Conservation (phyloP, 2,797 vertebrate species). For the Astyanax mexicanus region DNA sequence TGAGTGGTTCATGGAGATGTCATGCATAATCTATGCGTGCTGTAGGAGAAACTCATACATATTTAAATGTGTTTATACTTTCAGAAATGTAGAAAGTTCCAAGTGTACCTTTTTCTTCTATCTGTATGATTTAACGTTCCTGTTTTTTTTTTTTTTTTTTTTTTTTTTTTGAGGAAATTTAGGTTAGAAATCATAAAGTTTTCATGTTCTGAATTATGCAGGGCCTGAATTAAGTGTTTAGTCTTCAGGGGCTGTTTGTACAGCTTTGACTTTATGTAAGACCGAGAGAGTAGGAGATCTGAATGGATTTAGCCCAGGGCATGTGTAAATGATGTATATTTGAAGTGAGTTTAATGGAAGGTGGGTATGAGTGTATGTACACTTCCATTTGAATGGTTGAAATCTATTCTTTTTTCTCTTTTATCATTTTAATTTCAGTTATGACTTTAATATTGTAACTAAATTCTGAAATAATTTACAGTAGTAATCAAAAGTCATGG, state of each 20-base stretch:
- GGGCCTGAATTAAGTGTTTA: not conserved
- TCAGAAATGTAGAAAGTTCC: not conserved
- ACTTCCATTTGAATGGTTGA: too few species aligned
- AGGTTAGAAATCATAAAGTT: not conserved
- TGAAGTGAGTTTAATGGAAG: not conserved
- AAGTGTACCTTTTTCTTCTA: not conserved
- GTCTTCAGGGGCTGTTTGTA: not conserved
- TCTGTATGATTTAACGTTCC: not conserved
- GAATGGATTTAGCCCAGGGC: constrained; percentile 1
- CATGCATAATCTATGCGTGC: not conserved
- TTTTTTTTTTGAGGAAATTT: not conserved
- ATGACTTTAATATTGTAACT: too few species aligned
- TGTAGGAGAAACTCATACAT: not conserved
- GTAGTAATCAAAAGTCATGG: too few species aligned
- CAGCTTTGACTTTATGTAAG: not conserved
- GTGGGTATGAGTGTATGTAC: too few species aligned
- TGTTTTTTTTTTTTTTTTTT: not conserved
- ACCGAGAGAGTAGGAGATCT: too few species aligned
- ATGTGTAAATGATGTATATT: not conserved
- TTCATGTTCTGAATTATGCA: constrained; percentile 1
- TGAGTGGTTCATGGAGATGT: not conserved
- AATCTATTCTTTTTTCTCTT: too few species aligned
- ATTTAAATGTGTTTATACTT: constrained; percentile 1
- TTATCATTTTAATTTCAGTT: too few species aligned
- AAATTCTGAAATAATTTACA: too few species aligned